A percentile compares a stretch with the other conserved stretches of the same genome.
phyloP scores from a whole-genome alignment of 2,888 invertebrate species.

The Ectobius pallidus region DNA sequence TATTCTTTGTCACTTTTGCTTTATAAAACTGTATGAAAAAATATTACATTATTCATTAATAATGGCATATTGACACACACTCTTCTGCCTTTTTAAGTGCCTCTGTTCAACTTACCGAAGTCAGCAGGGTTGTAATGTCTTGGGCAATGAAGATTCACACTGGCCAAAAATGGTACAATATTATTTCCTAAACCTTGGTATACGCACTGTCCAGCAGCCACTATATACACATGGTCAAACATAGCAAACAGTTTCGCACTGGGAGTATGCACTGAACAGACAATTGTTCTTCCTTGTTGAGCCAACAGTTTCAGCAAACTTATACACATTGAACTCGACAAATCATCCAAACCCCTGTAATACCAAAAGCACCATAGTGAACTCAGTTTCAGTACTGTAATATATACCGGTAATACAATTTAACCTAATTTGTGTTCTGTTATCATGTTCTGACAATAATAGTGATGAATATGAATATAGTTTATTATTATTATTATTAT shows the following conservation, averaged over 20 bases:
- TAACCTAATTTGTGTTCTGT: too few species aligned
- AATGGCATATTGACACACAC: too few species aligned
- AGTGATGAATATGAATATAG: too few species aligned
- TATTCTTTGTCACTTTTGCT: too few species aligned
- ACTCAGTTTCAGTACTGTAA: too few species aligned
- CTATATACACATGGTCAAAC: slow-evolving; percentile 90
- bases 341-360: slow-evolving; percentile 85
- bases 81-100: too few species aligned
- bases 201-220: slow-evolving; percentile 87
- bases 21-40: too few species aligned
- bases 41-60: too few species aligned
- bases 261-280: slow-evolving; percentile 96
- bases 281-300: slow-evolving; percentile 84
- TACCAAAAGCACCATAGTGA: too few species aligned
- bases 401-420: too few species aligned
- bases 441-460: too few species aligned
- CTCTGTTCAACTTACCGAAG: slow-evolving; percentile 81
- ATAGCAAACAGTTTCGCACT: slow-evolving; percentile 89
- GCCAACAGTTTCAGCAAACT: slow-evolving; percentile 83
- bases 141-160: slow-evolving; percentile 83
- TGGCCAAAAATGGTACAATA: slow-evolving; percentile 81
- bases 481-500: too few species aligned
- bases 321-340: slow-evolving; percentile 88
- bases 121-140: slow-evolving; percentile 95
- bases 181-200: slow-evolving; percentile 82